A percentile compares a stretch with the other conserved stretches of the same genome.
Conservation (phyloP, 2,888 invertebrate species). For the Crioceris asparagi region DNA sequence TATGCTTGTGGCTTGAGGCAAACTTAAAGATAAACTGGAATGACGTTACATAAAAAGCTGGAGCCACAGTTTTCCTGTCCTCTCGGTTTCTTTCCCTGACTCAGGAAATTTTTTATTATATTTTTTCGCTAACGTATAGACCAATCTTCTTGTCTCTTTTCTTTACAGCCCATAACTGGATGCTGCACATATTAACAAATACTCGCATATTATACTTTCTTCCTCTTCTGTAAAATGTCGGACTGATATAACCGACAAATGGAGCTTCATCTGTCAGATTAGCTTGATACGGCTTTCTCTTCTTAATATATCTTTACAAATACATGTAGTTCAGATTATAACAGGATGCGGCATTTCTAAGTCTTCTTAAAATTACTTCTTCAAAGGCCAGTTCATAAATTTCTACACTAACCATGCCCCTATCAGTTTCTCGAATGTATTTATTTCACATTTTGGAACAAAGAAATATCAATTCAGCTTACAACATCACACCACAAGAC, state of each 20-base stretch:
- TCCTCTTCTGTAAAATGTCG: conserved; percentile 1
- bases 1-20: conserved; percentile 2
- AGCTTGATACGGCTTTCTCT: conserved; percentile 1
- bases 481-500: too few relatives aligned
- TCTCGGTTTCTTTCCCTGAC: conserved; percentile 2
- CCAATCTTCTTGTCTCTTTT: conserved; percentile 5
- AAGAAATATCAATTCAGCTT: too few relatives aligned
- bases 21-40: conserved; percentile 4
- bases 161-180: neutral
- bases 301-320: neutral
- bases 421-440: conserved; percentile 4
- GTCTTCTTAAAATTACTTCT: neutral
- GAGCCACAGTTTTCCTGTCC: conserved; percentile 3
- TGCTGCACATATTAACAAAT: conserved; percentile 7
- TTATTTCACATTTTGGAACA: conserved; percentile 5
- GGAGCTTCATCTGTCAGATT: conserved; percentile 2
- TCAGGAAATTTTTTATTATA: conserved; percentile 2
- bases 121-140: conserved; percentile 4
- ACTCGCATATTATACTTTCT: conserved; percentile 5
- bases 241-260: conserved; percentile 3
- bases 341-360: neutral
- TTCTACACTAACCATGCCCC: conserved; percentile 4
- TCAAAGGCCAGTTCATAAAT: conserved; percentile 7
- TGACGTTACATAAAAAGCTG: conserved; percentile 2
- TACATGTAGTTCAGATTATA: neutral